Evolutionary conservation across 2,888 invertebrate species (phyloP).

Genomic region (Anoplius nigerrimus): DNA sequence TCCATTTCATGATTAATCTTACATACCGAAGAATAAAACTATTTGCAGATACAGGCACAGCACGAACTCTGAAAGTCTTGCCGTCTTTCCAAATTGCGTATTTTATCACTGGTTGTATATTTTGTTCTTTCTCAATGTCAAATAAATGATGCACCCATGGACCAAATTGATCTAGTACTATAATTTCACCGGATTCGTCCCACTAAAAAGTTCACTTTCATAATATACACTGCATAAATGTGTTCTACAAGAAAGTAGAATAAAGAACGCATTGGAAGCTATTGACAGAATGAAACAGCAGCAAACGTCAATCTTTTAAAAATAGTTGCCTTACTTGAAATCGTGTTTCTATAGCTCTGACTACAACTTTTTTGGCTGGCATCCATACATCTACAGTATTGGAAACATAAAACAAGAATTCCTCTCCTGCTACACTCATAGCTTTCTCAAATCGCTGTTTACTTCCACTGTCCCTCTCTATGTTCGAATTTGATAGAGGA

Average conservation of each 20-base stretch:
- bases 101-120: slow-evolving; percentile 80
- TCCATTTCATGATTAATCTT: neutral
- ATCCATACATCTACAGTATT: slow-evolving; percentile 84
- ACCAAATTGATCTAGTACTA: slow-evolving; percentile 83
- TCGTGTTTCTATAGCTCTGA: slow-evolving; percentile 83
- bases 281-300: slow-evolving; percentile 3
- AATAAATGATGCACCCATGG: slow-evolving; percentile 96
- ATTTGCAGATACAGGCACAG: slow-evolving; percentile 83
- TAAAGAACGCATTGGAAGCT: neutral
- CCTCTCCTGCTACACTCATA: slow-evolving; percentile 84
- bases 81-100: slow-evolving; percentile 84
- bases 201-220: slow-evolving; percentile 50
- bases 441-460: slow-evolving; percentile 89
- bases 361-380: slow-evolving; percentile 88
- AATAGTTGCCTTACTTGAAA: slow-evolving; percentile 75
- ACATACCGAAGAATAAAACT: slow-evolving; percentile 84
- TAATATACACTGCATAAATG: neutral
- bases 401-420: slow-evolving; percentile 83
- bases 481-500: slow-evolving; percentile 95
- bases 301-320: neutral
- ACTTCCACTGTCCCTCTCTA: slow-evolving; percentile 80
- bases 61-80: slow-evolving; percentile 89
- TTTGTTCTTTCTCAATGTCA: slow-evolving; percentile 85
- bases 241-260: slow-evolving; percentile 13
- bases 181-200: slow-evolving; percentile 84